These are phyloP conservation scores for Gallinago paraguaiae DNA, from an alignment of 2,113 vertebrate genomes.

Conservation along the genomic window DNA sequence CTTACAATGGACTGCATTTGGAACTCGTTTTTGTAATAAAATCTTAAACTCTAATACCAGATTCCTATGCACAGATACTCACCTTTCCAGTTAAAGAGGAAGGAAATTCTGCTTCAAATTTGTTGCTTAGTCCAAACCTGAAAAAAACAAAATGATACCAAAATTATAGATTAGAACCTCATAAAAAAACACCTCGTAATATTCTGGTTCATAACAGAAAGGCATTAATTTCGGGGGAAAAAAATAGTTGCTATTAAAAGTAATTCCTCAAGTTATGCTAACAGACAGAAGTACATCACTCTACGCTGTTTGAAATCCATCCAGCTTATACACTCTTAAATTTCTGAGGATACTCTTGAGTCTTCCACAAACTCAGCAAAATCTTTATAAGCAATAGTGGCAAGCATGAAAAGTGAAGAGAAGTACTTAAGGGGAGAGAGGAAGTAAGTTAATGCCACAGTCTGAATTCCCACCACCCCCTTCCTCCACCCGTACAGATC, in stretches of 20 bases:
- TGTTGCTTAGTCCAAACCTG: constrained; percentile 99
- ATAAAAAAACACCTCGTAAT: not conserved
- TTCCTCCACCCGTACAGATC: not conserved
- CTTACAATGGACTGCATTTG: not conserved
- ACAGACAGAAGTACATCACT: not conserved
- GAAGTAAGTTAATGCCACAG: not conserved
- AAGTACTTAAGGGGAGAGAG: not conserved
- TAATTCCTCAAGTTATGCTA: not conserved
- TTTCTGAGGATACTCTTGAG: not conserved
- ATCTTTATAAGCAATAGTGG: not conserved
- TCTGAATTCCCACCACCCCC: not conserved
- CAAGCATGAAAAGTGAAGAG: not conserved
- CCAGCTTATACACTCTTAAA: not conserved
- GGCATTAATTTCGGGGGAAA: not conserved
- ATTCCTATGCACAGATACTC: constrained; percentile 44
- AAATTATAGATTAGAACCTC: not conserved
- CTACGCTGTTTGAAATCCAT: not conserved
- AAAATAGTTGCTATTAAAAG: not conserved
- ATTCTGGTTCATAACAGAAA: not conserved
- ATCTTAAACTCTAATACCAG: not conserved
- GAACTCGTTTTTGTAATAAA: not conserved
- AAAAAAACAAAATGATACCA: constrained; percentile 43
- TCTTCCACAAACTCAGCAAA: not conserved
- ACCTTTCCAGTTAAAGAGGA: constrained; percentile 98
- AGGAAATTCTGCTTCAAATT: constrained; percentile 98